Evolutionary conservation across 2,113 vertebrate genomes (phyloP), one percentile per base, ranked within the genome.

Genomic region (Acinonyx jubatus): DNA sequence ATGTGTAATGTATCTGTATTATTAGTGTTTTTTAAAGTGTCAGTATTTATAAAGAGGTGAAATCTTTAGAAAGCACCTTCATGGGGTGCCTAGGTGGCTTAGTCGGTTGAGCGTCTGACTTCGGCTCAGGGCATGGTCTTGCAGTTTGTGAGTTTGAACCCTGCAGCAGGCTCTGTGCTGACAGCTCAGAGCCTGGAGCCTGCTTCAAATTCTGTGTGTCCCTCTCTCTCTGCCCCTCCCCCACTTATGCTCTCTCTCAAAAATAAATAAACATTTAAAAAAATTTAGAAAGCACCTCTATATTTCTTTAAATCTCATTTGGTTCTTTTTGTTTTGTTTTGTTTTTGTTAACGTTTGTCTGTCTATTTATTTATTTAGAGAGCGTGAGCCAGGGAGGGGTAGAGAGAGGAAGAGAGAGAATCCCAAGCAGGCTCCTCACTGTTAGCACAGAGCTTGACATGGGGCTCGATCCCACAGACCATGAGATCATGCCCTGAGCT

Each of bases 21-120:
- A 57, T 81, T 73, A 36, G 48, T 85, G 87, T 76, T 1, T 90
- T 79, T 95, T 78, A 73, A 96, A 97, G 6, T 71, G n/a, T 94
- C 71, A 57, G 55, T 91, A 91, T 91, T 91, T 89, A 61, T 66
- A 91, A 93, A 88, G 25, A 74, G 10, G 14, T 90, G 74, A 89
- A 91, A 61, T 71, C 21, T 86, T 80, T 80, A 63, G 92, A 73
- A 91, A 87, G 6, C 8, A 78, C 55, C 27, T 76, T 79, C 1
- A 14, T 61, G 57, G 21, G 21, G 57, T 61, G 6, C 57, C 8
- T 18, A 23, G 57, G 57, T 61, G 21, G 57, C 21, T 69, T 0
- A 55, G 41, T 16, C 1, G 3, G 41, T 76, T 76, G 29, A 41
- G 74, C 15, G 1, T 76, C 73, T 14, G 16, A 76, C 73, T 76